phyloP scores from a whole-genome alignment of 2,113 vertebrate species.

The Cephalophus harveyi region DNA sequence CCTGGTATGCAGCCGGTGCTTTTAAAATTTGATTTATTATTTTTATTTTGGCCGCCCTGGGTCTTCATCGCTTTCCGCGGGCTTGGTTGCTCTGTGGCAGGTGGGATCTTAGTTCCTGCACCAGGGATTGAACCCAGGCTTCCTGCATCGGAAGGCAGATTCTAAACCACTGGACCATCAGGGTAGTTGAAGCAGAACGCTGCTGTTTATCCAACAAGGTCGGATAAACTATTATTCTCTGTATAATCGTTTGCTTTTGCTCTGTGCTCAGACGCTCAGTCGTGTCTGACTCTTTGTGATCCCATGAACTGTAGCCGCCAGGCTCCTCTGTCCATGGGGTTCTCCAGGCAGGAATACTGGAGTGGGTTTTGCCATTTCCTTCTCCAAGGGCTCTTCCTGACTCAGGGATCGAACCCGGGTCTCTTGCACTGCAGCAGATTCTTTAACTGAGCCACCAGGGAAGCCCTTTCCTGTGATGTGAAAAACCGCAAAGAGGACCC shows the following conservation, averaged over 20 bases:
- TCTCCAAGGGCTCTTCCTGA: background rate
- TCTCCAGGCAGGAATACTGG: background rate
- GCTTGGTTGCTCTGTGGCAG: background rate
- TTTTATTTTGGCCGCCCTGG: background rate
- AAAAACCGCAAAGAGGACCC: fast-evolving
- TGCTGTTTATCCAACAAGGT: background rate
- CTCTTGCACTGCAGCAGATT: background rate
- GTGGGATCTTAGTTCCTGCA: background rate
- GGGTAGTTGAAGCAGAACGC: background rate
- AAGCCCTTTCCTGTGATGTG: background rate
- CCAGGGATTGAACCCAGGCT: background rate
- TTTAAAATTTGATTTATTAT: background rate
- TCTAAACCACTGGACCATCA: background rate
- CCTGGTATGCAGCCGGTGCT: background rate
- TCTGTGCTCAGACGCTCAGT: background rate
- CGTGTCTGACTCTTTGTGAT: background rate
- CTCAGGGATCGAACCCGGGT: background rate
- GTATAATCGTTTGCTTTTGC: background rate
- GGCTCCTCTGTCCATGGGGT: background rate
- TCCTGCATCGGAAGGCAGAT: background rate
- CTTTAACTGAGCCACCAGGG: background rate
- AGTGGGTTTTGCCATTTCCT: background rate
- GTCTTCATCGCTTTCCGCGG: fast-evolving
- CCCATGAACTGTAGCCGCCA: background rate
- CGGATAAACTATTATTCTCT: background rate